Percentiles rank a stretch among this genome's conserved stretches.
phyloP scores from a whole-genome alignment of 2,888 invertebrate genomes.

The Euspilapteryx auroguttella region DNA sequence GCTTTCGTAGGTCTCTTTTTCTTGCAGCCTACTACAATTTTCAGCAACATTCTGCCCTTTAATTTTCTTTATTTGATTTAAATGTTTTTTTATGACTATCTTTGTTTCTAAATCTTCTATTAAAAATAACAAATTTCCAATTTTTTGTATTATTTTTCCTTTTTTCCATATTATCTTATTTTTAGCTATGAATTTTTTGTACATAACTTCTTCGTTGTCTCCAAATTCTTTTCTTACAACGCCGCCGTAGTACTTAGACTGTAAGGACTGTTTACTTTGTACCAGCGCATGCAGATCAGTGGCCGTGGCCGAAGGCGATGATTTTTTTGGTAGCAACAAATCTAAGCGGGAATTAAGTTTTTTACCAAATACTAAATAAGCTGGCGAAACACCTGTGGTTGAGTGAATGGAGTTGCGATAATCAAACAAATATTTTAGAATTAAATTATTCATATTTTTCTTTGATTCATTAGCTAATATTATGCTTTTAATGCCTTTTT shows the following conservation, averaged over 20 bases:
- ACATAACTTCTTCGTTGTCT: conserved; percentile 3
- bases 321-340: conserved; percentile 6
- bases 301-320: conserved; percentile 5
- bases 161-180: conserved; percentile 7
- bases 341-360: conserved; percentile 9
- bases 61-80: neutral
- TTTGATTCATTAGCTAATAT: conserved; percentile 3
- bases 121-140: neutral
- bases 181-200: conserved; percentile 6
- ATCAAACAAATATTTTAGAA: conserved; percentile 11
- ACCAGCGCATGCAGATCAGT: conserved; percentile 5
- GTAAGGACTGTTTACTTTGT: conserved; percentile 8
- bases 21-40: no score
- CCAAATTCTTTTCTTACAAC: conserved; percentile 1
- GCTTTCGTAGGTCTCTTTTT: no score
- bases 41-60: no score
- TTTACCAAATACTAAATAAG: conserved; percentile 9
- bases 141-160: conserved; percentile 10
- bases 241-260: conserved; percentile 6
- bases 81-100: neutral
- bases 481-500: conserved; percentile 12
- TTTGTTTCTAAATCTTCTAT: neutral
- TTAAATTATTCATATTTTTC: conserved; percentile 4
- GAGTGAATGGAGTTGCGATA: conserved; percentile 10
- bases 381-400: conserved; percentile 9